phyloP scores from a whole-genome alignment of 2,888 invertebrate species.

The Norana najaformis region DNA sequence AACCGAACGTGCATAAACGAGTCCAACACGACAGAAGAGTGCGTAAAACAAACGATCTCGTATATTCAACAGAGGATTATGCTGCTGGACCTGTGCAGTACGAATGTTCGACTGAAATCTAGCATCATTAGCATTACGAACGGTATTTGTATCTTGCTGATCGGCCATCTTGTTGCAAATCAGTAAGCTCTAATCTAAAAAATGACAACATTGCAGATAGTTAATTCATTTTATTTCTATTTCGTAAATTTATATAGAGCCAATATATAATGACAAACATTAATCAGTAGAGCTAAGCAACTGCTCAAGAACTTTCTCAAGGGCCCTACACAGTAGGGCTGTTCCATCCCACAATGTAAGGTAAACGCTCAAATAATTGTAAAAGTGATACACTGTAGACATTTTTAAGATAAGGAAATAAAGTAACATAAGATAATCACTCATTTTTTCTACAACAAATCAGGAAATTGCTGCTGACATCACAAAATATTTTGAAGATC shows the following conservation, averaged over 20 bases:
- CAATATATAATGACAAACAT: background rate
- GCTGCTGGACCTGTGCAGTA: background rate
- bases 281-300: background rate
- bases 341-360: background rate
- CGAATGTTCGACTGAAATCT: conserved; percentile 16
- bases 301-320: background rate
- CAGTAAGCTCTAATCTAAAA: background rate
- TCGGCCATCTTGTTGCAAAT: background rate
- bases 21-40: conserved; percentile 18
- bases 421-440: background rate
- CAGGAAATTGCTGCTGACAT: background rate
- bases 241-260: background rate
- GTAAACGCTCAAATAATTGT: background rate
- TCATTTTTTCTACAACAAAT: background rate
- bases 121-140: conserved; percentile 3
- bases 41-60: conserved; percentile 25
- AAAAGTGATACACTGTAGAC: no score
- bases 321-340: background rate
- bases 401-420: background rate
- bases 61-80: background rate
- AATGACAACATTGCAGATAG: background rate
- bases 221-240: background rate
- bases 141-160: background rate
- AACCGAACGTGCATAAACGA: conserved; percentile 19
- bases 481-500: background rate